phyloP scores from a whole-genome alignment of 2,113 vertebrate species.

The Coregonus clupeaformis region DNA sequence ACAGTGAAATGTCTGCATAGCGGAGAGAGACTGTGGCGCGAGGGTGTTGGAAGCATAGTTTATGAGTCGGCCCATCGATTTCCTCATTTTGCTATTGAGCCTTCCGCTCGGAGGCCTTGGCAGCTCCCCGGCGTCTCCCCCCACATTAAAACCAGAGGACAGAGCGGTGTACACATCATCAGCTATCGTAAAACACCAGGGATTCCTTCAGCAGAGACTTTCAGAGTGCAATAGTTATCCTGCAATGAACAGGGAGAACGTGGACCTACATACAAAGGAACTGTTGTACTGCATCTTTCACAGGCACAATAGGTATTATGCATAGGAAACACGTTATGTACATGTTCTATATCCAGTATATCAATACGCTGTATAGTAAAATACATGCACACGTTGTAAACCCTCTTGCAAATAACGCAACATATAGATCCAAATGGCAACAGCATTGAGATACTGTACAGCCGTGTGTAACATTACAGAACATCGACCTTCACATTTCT shows the following conservation, averaged over 20 bases:
- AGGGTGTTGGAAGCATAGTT: neutral
- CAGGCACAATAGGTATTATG: too few relatives aligned
- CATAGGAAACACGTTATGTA: too few relatives aligned
- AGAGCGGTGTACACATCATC: neutral
- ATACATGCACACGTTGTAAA: too few relatives aligned
- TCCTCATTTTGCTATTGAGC: conserved; percentile 38
- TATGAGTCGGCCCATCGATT: conserved; percentile 41
- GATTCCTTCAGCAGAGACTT: neutral
- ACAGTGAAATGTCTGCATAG: neutral
- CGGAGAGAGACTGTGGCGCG: neutral
- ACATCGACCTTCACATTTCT: too few relatives aligned
- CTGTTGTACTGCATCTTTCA: too few relatives aligned
- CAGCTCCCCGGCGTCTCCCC: conserved; percentile 13
- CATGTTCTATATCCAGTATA: too few relatives aligned
- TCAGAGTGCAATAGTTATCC: neutral
- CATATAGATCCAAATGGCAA: too few relatives aligned
- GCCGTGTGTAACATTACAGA: too few relatives aligned
- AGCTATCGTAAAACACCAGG: neutral
- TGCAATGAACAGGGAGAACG: neutral
- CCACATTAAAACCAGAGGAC: conserved; percentile 14
- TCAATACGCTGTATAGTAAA: too few relatives aligned
- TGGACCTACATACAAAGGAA: too few relatives aligned
- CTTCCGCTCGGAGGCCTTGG: neutral
- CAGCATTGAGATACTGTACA: too few relatives aligned
- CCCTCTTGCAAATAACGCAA: too few relatives aligned